Conservation (phyloP, 2,797 vertebrate species). For the Mormyrus hasselquistii region DNA sequence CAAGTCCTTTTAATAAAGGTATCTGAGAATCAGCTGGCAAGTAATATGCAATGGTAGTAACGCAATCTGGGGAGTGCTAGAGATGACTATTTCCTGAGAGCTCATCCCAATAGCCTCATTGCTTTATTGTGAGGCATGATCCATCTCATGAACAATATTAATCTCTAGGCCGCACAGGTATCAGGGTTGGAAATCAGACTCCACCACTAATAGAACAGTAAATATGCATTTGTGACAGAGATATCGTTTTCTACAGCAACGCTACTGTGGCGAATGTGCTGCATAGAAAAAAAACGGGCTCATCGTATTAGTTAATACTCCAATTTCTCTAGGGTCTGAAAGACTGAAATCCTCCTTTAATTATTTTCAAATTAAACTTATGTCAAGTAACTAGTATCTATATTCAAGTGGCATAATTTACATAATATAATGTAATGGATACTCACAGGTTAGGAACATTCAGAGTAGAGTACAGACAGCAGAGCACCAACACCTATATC, state of each 20-base stretch:
- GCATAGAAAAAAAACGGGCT: not conserved
- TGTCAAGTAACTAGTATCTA: constrained; percentile 11
- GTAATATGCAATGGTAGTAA: constrained; percentile 29
- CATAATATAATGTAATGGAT: not conserved
- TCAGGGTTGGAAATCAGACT: constrained; percentile 41
- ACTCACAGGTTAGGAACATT: not conserved
- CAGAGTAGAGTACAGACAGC: not conserved
- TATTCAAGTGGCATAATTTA: not conserved
- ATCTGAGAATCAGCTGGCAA: constrained; percentile 36
- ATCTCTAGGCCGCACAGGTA: constrained; percentile 40
- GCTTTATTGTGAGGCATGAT: constrained; percentile 38
- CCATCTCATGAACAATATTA: constrained; percentile 45
- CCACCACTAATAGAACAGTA: constrained; percentile 28
- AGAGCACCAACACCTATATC: not conserved
- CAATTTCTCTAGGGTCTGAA: constrained; percentile 2
- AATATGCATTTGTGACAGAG: constrained; percentile 31
- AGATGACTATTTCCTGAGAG: constrained; percentile 36
- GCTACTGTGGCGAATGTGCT: not conserved
- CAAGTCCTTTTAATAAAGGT: constrained; percentile 47
- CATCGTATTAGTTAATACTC: not conserved
- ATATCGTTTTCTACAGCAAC: constrained; percentile 20
- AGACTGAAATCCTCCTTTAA: constrained; percentile 17
- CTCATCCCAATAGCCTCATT: constrained; percentile 31
- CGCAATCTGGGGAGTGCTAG: constrained; percentile 37
- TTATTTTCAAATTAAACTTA: constrained; percentile 19